Percentiles rank a stretch among this genome's conserved stretches.
phyloP scores from a whole-genome alignment of 2,888 invertebrate species.

The Meta bourneti region DNA sequence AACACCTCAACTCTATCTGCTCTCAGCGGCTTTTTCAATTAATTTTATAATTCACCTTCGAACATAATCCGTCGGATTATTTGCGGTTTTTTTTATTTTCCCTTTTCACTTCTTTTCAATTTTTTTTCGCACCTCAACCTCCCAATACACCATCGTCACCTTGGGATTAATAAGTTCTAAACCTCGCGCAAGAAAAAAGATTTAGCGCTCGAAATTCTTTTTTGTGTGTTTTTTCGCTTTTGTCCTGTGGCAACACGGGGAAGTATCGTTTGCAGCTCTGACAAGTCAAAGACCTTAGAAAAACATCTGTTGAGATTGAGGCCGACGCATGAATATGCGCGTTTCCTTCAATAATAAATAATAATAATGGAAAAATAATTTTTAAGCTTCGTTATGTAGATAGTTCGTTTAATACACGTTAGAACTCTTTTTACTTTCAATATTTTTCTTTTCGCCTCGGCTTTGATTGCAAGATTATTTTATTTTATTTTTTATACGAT shows the following conservation, averaged over 20 bases:
- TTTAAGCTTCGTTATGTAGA: slow-evolving; percentile 50
- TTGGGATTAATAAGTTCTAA: slow-evolving; percentile 58
- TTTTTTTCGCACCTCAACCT: neutral
- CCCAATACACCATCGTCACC: slow-evolving; percentile 15
- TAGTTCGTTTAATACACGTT: slow-evolving; percentile 26
- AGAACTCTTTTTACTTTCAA: slow-evolving; percentile 16
- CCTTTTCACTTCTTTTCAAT: slow-evolving; percentile 35
- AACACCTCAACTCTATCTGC: slow-evolving; percentile 33
- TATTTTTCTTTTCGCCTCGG: neutral
- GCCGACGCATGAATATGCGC: neutral
- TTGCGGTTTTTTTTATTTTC: slow-evolving; percentile 9
- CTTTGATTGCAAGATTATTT: slow-evolving; percentile 1
- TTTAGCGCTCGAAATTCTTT: neutral
- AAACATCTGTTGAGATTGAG: slow-evolving; percentile 69
- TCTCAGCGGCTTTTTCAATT: slow-evolving; percentile 59
- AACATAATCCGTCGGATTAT: slow-evolving; percentile 53
- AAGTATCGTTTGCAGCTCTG: slow-evolving; percentile 52
- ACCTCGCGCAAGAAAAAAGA: slow-evolving; percentile 24
- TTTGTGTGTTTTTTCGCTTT: slow-evolving; percentile 21
- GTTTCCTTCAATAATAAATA: slow-evolving; percentile 37
- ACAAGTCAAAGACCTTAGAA: slow-evolving; percentile 64
- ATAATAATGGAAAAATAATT: slow-evolving; percentile 34
- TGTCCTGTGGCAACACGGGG: slow-evolving; percentile 31
- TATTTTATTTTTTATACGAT: slow-evolving; percentile 9
- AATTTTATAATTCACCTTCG: slow-evolving; percentile 70